phyloP scores from a whole-genome alignment of 2,888 invertebrate species.

The Tribolium freemani region DNA sequence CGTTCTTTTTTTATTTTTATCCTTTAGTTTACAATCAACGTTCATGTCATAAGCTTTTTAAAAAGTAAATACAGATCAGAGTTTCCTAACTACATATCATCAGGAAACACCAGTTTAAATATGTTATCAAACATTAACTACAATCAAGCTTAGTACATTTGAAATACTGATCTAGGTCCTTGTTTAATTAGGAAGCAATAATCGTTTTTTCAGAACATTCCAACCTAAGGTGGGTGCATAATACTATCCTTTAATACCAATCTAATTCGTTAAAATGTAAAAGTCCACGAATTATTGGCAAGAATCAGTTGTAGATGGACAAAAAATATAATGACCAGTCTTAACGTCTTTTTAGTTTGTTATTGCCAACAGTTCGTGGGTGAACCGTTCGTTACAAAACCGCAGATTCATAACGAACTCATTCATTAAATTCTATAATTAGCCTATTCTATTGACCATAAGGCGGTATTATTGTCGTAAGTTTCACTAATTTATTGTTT shows the following conservation, averaged over 20 bases:
- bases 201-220: conserved; percentile 3
- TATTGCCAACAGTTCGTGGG: conserved; percentile 37
- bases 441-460: conserved; percentile 51
- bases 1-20: conserved; percentile 15
- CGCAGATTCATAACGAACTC: background rate
- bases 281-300: conserved; percentile 37
- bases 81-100: background rate
- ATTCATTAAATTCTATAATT: conserved; percentile 15
- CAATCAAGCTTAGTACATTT: conserved; percentile 17
- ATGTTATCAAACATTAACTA: conserved; percentile 40
- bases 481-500: conserved; percentile 58
- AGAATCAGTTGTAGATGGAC: conserved; percentile 40
- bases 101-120: conserved; percentile 8
- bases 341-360: conserved; percentile 12
- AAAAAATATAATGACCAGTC: conserved; percentile 47
- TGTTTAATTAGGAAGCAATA: conserved; percentile 15
- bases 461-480: conserved; percentile 64
- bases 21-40: conserved; percentile 36
- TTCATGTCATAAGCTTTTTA: conserved; percentile 34
- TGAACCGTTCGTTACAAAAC: background rate
- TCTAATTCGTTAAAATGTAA: conserved; percentile 29
- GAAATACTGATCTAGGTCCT: background rate
- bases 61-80: background rate
- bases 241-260: conserved; percentile 19
- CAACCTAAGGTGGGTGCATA: conserved; percentile 20